phyloP scores from a whole-genome alignment of 1,140 invertebrate species.

The Microplitis mediator region DNA sequence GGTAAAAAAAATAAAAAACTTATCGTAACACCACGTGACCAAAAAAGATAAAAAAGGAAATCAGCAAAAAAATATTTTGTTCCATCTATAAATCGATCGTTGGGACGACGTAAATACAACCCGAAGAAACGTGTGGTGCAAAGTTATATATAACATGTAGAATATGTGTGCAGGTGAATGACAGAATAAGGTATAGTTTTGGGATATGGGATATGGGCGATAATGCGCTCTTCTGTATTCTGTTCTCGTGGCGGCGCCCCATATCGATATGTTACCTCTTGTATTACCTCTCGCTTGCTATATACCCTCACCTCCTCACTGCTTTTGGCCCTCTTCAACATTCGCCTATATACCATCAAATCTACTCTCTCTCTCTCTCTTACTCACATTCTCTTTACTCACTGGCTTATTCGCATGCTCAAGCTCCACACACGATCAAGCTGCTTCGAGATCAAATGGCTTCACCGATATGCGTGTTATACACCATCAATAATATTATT shows the following conservation, averaged over 20 bases:
- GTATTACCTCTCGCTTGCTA: conserved; percentile 15
- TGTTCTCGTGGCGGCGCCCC: conserved; percentile 54
- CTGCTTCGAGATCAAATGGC: conserved; percentile 59
- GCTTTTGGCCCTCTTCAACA: too few relatives aligned
- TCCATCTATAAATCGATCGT: conserved; percentile 7
- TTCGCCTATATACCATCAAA: neutral
- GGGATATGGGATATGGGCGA: conserved; percentile 17
- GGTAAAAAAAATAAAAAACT: neutral
- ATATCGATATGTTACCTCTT: conserved; percentile 60
- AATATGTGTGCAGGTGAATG: conserved; percentile 23
- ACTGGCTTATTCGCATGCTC: neutral
- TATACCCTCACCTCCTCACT: conserved; percentile 15
- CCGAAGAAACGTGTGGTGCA: neutral
- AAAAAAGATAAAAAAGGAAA: neutral
- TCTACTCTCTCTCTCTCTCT: conserved; percentile 20
- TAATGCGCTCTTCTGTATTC: conserved; percentile 42
- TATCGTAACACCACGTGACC: too few relatives aligned
- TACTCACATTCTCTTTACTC: neutral
- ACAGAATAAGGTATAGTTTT: conserved; percentile 27
- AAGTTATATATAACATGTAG: neutral
- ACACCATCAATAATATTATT: conserved; percentile 38
- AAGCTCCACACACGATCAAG: neutral
- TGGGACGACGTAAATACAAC: neutral
- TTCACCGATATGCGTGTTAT: conserved; percentile 61
- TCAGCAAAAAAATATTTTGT: neutral